These are phyloP conservation scores for Agrotis ipsilon DNA, from an alignment of 2,888 invertebrate species.

Conservation along the genomic window DNA sequence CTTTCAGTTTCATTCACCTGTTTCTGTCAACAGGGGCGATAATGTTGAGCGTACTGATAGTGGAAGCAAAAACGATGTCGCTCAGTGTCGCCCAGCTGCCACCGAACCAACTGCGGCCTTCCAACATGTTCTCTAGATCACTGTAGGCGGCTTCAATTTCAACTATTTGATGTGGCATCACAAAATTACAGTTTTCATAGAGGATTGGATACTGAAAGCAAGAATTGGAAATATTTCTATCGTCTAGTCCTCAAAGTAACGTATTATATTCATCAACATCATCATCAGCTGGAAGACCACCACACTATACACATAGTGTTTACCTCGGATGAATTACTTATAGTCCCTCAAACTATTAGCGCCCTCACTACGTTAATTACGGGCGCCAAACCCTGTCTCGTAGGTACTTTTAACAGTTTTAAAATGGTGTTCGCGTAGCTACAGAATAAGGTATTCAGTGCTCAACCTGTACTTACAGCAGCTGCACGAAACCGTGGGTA, in stretches of 20 bases:
- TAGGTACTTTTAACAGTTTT: too few species aligned
- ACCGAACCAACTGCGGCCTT: conserved; percentile 73
- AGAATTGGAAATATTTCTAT: background rate
- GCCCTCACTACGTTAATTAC: too few species aligned
- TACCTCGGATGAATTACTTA: too few species aligned
- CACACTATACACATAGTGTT: too few species aligned
- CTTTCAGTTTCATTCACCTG: conserved; percentile 64
- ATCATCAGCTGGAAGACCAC: too few species aligned
- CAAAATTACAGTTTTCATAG: conserved; percentile 77
- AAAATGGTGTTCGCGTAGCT: too few species aligned
- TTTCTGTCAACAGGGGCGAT: conserved; percentile 77
- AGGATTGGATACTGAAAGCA: conserved; percentile 79
- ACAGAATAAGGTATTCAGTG: too few species aligned
- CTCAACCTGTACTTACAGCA: conserved; percentile 69
- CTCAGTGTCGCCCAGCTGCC: conserved; percentile 75
- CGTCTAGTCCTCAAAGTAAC: too few species aligned
- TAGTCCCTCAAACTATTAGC: too few species aligned
- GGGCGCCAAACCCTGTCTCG: too few species aligned
- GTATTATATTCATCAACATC: too few species aligned
- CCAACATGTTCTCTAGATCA: conserved; percentile 77
- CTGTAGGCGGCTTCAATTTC: conserved; percentile 77
- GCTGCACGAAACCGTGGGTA: conserved; percentile 79
- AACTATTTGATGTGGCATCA: conserved; percentile 77
- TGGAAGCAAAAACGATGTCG: conserved; percentile 78
- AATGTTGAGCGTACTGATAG: conserved; percentile 78